Conservation (phyloP, 2,888 invertebrate species). For the Petrolisthes cinctipes region DNA sequence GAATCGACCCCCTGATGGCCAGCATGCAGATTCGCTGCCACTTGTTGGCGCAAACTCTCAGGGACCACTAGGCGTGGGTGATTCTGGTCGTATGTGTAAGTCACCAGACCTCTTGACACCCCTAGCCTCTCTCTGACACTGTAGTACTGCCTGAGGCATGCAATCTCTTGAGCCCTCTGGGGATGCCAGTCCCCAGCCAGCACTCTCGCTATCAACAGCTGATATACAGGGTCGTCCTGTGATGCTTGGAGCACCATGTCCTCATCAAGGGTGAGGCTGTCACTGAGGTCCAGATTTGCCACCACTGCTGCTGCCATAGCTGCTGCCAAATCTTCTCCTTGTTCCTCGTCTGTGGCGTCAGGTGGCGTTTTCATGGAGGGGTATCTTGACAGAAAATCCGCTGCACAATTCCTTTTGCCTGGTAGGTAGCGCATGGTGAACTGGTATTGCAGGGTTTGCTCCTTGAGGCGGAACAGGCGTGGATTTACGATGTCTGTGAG, state of each 20-base stretch:
- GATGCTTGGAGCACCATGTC: background rate
- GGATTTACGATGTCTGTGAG: background rate
- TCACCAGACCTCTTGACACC: slow-evolving; percentile 6
- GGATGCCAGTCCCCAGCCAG: background rate
- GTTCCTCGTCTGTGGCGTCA: background rate
- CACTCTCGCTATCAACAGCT: background rate
- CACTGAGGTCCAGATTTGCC: slow-evolving; percentile 14
- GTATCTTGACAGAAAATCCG: slow-evolving; percentile 22
- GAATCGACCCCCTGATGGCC: slow-evolving; percentile 10
- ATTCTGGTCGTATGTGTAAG: slow-evolving; percentile 6
- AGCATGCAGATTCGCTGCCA: slow-evolving; percentile 15
- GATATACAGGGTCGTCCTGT: slow-evolving; percentile 11
- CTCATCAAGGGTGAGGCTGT: slow-evolving; percentile 8
- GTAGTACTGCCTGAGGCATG: background rate
- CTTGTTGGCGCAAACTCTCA: background rate
- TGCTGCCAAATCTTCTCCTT: background rate
- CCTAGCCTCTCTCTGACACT: background rate
- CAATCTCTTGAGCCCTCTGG: slow-evolving; percentile 4
- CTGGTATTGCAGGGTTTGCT: slow-evolving; percentile 20
- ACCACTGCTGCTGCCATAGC: slow-evolving; percentile 6
- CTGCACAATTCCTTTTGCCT: slow-evolving; percentile 19
- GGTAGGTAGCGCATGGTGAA: slow-evolving; percentile 38
- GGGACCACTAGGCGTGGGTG: slow-evolving; percentile 7
- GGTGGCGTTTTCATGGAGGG: background rate
- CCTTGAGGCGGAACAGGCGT: slow-evolving; percentile 23